These are phyloP conservation scores for Ceriagrion tenellum DNA, from an alignment of 2,888 invertebrate species.

Conservation along the genomic window DNA sequence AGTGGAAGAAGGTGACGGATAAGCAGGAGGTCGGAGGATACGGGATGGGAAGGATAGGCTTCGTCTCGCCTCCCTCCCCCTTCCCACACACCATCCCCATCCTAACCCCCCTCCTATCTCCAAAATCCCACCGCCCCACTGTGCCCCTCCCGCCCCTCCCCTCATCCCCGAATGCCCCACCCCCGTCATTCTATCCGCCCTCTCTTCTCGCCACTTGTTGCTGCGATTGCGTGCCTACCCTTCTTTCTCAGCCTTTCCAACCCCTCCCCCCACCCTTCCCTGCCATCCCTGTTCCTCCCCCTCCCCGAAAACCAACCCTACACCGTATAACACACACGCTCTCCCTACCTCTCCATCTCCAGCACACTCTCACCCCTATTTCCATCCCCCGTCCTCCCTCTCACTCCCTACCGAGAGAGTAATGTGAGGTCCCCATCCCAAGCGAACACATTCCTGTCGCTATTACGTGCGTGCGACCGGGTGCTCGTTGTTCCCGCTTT, in stretches of 20 bases:
- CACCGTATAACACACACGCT: neutral
- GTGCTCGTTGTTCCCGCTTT: neutral
- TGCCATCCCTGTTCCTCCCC: too few relatives aligned
- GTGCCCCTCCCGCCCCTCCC: neutral
- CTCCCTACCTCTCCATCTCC: neutral
- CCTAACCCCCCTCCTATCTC: neutral
- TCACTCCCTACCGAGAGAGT: neutral
- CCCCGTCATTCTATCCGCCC: neutral
- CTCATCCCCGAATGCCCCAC: neutral
- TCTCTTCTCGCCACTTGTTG: conserved; percentile 56
- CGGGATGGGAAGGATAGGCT: neutral
- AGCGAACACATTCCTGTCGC: neutral
- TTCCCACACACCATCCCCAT: neutral
- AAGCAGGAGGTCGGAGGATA: neutral
- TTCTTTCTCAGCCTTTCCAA: neutral
- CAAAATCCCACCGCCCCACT: neutral
- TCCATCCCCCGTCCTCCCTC: neutral
- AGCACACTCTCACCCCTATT: neutral
- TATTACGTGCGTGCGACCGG: neutral
- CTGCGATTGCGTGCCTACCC: conserved; percentile 49
- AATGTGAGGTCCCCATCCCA: neutral
- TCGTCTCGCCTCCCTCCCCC: neutral
- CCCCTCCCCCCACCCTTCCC: neutral
- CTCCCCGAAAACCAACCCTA: neutral
- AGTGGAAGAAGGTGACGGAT: too few relatives aligned